Base-by-base conservation (phyloP, 1,140 invertebrate species). In the Drosophila arizonae region DNA sequence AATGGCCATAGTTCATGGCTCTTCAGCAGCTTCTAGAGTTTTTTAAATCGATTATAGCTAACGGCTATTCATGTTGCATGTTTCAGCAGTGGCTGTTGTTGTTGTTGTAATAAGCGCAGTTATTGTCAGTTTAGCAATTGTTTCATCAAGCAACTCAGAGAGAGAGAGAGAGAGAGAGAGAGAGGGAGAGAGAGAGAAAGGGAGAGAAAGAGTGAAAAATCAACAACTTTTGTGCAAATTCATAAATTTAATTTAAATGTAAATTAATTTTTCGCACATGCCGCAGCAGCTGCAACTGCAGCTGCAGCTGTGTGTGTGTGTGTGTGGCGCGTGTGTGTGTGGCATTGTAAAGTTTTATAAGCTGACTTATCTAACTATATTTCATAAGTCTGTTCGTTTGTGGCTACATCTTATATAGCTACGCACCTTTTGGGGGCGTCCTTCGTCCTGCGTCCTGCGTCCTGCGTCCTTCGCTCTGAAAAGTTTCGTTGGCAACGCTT, bases 241-340 rank as follows among this genome's bases (percentile, higher is more conserved):
- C 67, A 71, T 72, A 63, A 72, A 69, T 79, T 72, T 63, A 51
- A 79, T 77, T 71, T 74, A 79, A 79, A 77, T 79, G 77, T 70
- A 79, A 79, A 79, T 77, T 69, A 70, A 77, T 80, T 75, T 77
- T 63, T 74, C 46, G 26, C 56, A 48, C 50, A 65, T 55, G 60
- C 46, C 39, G 8, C 48, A 30, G 46, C 41, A 50, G 8, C 36
- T 33, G 36, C 55, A 51, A 17, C 17, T 17, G 17, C 21, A 24
- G 24, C 46, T 43, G n/a, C 21, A 24, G 17, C 39, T 36, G 21
- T 15, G 9, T 24, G 21, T 3, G 21, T 24, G 21, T 24, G 21
- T 24, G 21, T 24, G 21, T 24, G 21, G 21, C 3, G 21, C 3
- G 21, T 24, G 21, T 24, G 21, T 24, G 21, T 15, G 33, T 45